Percentiles rank a stretch among this genome's conserved stretches.
Conservation (phyloP, 2,888 invertebrate genomes). For the Leptopilina syphax region DNA sequence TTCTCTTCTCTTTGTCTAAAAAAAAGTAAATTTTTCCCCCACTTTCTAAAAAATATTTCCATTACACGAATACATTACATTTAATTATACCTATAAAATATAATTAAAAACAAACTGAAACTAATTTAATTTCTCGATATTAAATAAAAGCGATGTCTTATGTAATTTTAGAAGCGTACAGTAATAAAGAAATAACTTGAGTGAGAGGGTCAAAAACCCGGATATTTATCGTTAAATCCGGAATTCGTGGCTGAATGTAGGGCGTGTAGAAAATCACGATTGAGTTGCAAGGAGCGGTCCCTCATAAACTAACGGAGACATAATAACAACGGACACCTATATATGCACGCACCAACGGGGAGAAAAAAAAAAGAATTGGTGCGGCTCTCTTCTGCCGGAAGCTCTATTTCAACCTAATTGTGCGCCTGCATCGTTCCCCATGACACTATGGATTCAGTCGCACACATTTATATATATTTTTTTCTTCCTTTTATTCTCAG, state of each 20-base stretch:
- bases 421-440: constrained; percentile 48
- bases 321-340: constrained; percentile 26
- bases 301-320: constrained; percentile 60
- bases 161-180: not conserved
- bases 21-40: no score
- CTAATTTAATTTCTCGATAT: not conserved
- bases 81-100: no score
- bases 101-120: no score
- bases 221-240: constrained; percentile 38
- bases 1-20: no score
- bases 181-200: constrained; percentile 18
- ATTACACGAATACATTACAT: no score
- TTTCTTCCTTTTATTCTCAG: not conserved
- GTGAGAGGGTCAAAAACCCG: constrained; percentile 11
- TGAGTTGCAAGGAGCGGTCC: constrained; percentile 35
- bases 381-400: constrained; percentile 65
- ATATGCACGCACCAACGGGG: constrained; percentile 19
- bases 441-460: not conserved
- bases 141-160: not conserved
- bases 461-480: not conserved
- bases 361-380: not conserved
- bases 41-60: not conserved
- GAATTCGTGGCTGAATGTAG: constrained; percentile 32
- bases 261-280: constrained; percentile 37
- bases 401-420: constrained; percentile 75